Base-by-base conservation (phyloP, 2,113 vertebrate species). In the Gavialis gangeticus region DNA sequence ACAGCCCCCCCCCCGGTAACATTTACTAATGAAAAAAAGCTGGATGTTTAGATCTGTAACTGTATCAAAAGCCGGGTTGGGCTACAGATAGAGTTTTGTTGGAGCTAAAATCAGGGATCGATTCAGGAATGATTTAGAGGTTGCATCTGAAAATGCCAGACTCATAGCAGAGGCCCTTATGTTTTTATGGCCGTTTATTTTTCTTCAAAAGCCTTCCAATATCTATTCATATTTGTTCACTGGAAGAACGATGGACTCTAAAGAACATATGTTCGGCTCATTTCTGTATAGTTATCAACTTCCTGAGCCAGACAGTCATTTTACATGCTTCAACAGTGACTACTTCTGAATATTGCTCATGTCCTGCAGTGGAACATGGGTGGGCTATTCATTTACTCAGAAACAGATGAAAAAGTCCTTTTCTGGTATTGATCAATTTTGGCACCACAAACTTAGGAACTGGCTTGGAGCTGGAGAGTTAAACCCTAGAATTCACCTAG, bases 171-270 rank as follows among this genome's bases (percentile, higher is more conserved):
- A 34, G 77, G 27, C 78, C 67, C 30, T 87, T 93, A 94, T 17
- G 18, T 8, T 89, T 95, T 85, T 83, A 59, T 11, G 82, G 30
- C 76, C 86, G 92, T 1, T 25, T 13, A 13, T 56, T 78, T 60
- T 58, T 46, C 63, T 25, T 5, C 3, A 4, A 9, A 88, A 79
- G 15, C 91, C 92, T 90, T 86, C 62, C 78, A 88, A 58, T 62
- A 91, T 95, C 88, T 92, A 56, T 88, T 92, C 37, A 3, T 85
- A 18, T 89, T 91, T 82, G 6, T 75, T 93, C 55, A 91, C 78
- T 1, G 25, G 91, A 91, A 81, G 87, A 94, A 91, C 92, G 81
- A 60, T 81, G 77, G 58, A 25, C 25, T 22, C 19, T 82, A 55
- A 88, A 69, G 69, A 88, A 37, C 71, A 28, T 82, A 12, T 19